Evolutionary conservation across 2,888 invertebrate genomes (phyloP).

Genomic region (Camponotus fellah): DNA sequence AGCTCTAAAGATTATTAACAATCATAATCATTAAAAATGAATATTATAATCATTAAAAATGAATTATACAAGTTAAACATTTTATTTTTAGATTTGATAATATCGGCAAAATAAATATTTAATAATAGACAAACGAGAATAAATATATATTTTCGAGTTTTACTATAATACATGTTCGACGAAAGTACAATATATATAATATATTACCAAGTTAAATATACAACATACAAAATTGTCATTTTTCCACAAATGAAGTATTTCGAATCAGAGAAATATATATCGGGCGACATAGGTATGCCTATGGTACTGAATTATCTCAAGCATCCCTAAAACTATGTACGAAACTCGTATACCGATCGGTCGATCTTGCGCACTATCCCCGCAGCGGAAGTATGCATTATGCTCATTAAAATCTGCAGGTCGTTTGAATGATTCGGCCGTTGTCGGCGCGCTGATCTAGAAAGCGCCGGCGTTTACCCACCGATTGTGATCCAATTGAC

Average conservation of each 20-base stretch:
- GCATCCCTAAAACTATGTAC: conserved; percentile 28
- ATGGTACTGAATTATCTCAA: conserved; percentile 17
- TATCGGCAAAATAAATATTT: not conserved
- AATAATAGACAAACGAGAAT: not conserved
- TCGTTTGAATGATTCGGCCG: conserved; percentile 61
- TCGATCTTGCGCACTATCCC: conserved; percentile 27
- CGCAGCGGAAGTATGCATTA: conserved; percentile 70
- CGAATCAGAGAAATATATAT: not conserved
- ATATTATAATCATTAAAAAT: too few species aligned
- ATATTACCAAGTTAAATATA: not conserved
- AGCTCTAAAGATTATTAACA: not conserved
- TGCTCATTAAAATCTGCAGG: conserved; percentile 72
- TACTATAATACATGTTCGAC: not conserved
- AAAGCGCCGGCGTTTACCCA: conserved; percentile 64
- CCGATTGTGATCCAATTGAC: conserved; percentile 61
- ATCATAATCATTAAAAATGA: not conserved
- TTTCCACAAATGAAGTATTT: not conserved
- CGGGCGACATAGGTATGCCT: not conserved
- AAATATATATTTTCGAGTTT: not conserved
- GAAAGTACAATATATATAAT: not conserved
- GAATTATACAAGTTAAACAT: not conserved
- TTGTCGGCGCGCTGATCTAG: conserved; percentile 58
- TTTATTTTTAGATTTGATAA: not conserved
- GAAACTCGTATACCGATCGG: conserved; percentile 35
- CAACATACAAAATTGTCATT: not conserved